phyloP scores from a whole-genome alignment of 1,140 invertebrate genomes.

The Brachionus sp. region DNA sequence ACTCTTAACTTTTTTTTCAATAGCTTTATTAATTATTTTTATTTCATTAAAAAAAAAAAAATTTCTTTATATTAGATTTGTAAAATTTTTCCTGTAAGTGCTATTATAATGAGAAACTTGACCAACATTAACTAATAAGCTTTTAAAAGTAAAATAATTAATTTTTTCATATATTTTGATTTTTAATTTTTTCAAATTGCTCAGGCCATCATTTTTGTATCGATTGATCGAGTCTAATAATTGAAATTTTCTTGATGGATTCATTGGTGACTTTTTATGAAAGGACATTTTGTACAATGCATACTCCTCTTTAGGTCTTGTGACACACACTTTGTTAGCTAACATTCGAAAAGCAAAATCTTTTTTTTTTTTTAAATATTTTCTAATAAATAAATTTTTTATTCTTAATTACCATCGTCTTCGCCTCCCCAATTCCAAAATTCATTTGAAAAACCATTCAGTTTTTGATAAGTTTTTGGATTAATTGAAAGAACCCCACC shows the following conservation, averaged over 20 bases:
- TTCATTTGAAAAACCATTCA: conserved; percentile 86
- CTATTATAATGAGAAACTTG: background rate
- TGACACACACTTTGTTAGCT: background rate
- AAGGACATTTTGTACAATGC: conserved; percentile 19
- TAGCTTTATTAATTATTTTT: background rate
- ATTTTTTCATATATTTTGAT: background rate
- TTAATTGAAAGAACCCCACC: conserved; percentile 66
- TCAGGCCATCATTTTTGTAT: background rate
- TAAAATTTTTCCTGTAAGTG: too few relatives aligned
- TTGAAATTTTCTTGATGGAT: background rate
- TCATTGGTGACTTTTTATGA: background rate
- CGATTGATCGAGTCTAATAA: background rate
- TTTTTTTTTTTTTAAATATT: background rate
- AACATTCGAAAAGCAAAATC: conserved; percentile 17
- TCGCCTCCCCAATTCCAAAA: too few relatives aligned
- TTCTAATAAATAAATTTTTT: background rate
- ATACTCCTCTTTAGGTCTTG: background rate
- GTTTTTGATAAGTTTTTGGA: conserved; percentile 66
- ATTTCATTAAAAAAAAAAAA: background rate
- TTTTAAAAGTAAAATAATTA: background rate
- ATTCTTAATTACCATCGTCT: conserved; percentile 52
- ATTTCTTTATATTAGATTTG: too few relatives aligned
- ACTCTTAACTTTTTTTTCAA: too few relatives aligned
- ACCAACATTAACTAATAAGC: background rate
- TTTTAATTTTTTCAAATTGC: background rate